Conservation (phyloP, 2,797 vertebrate species). For the Hyperoplus immaculatus region DNA sequence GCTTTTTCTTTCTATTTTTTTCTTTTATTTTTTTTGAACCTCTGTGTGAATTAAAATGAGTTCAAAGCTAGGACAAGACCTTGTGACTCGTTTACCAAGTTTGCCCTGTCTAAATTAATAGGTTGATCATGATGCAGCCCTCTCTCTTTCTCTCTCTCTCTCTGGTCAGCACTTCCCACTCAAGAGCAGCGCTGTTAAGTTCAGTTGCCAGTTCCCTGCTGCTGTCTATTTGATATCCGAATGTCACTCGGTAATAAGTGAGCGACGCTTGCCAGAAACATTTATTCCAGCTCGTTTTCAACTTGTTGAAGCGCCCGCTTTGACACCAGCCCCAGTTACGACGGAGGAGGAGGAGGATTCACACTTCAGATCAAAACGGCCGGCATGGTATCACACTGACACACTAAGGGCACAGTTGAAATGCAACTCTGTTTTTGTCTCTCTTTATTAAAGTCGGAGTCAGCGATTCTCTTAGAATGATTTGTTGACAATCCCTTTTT, state of each 20-base stretch:
- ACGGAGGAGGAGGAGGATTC: constrained; percentile 22
- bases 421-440: constrained; percentile 14
- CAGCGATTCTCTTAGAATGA: too few relatives aligned
- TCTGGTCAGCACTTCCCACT: constrained; percentile 63
- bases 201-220: constrained; percentile 55
- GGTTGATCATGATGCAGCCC: constrained; percentile 25
- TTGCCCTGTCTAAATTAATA: constrained; percentile 38
- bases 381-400: constrained; percentile 17
- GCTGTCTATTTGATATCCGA: constrained; percentile 68
- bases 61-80: background rate
- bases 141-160: background rate
- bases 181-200: constrained; percentile 43
- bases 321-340: constrained; percentile 41
- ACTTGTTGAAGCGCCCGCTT: constrained; percentile 51
- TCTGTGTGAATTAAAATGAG: background rate
- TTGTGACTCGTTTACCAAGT: constrained; percentile 19
- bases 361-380: constrained; percentile 39
- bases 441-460: too few relatives aligned
- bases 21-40: background rate
- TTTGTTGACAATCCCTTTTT: too few relatives aligned
- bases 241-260: constrained; percentile 65
- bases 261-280: constrained; percentile 52
- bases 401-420: constrained; percentile 34
- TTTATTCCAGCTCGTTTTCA: constrained; percentile 58
- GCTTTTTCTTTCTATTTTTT: background rate